Base-by-base conservation (phyloP, 2,113 vertebrate species). In the Promerops cafer region DNA sequence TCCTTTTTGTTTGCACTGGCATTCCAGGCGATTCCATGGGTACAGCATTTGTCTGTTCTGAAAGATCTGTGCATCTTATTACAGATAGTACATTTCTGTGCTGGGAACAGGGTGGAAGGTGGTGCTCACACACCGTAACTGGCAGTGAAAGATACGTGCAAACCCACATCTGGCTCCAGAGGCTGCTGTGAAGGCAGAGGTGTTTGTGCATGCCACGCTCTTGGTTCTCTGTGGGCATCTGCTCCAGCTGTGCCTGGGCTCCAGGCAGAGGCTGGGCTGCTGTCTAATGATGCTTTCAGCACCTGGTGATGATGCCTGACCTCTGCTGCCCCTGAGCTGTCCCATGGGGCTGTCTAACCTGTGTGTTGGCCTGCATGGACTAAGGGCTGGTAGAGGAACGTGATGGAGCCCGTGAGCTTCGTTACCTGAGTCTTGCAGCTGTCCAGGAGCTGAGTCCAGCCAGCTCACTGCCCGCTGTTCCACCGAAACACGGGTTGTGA, bases 41-140 rank as follows among this genome's bases (percentile, higher is more conserved):
- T 16, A 16, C 28, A 42, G 9, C 6, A 6, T 50, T 50, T 74
- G 11, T 90, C 15, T 69, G 26, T 47, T 59, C 26, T 18, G 44
- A 27, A 30, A 14, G 13, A 37, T 30, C 11, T 59, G 14, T 31
- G 35, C 50, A 7, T 61, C 3, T 0, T 9, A 1, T 31, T 42
- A 8, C 27, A 54, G 35, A 24, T 9, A 9, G 2, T 30, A 3
- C 14, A 69, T 10, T 59, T 60, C 13, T 0, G 0, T 52, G 64
- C 35, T 0, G 5, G 54, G 63, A 54, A 4, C 35, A 19, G 21
- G 18, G 23, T 14, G 17, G 61, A 40, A 68, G 61, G 14, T 40
- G 47, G 6, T 28, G 57, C 28, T 69, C 33, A 2, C 33, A 39
- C 13, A 3, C 13, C 0, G 0, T 26, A 11, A 37, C 23, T 8